Conservation (phyloP, 2,888 invertebrate genomes). For the Plusia festucae region DNA sequence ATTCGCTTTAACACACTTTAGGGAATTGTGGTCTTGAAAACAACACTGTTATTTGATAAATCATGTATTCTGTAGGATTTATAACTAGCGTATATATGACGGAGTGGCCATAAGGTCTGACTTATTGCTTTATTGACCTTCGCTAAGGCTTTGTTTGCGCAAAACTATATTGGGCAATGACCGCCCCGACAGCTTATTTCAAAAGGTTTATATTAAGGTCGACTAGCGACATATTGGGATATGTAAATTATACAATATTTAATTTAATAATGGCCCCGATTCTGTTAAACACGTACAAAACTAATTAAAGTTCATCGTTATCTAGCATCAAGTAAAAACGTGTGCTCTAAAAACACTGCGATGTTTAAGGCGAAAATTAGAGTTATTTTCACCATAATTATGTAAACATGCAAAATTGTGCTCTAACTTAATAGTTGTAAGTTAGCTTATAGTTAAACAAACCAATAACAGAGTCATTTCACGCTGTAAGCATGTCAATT, state of each 20-base stretch:
- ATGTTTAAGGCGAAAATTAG: no score
- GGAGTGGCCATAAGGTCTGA: constrained; percentile 43
- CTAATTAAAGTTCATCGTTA: no score
- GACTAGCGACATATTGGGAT: background rate
- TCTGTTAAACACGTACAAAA: no score
- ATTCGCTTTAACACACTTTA: constrained; percentile 12
- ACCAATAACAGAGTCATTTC: constrained; percentile 11
- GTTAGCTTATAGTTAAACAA: background rate
- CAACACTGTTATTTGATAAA: constrained; percentile 31
- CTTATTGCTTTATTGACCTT: constrained; percentile 58
- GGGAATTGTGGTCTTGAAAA: constrained; percentile 26
- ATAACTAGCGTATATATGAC: constrained; percentile 43
- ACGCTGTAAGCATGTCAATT: constrained; percentile 5
- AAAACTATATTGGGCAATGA: constrained; percentile 25
- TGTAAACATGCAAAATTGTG: no score
- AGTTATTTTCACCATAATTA: no score
- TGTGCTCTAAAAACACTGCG: no score
- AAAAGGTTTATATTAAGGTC: constrained; percentile 35
- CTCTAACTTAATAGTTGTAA: background rate
- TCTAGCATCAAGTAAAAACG: no score
- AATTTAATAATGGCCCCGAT: background rate
- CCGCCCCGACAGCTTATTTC: constrained; percentile 30
- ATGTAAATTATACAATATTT: constrained; percentile 11
- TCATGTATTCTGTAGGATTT: constrained; percentile 43
- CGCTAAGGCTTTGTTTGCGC: constrained; percentile 42